phyloP scores from a whole-genome alignment of 2,888 invertebrate species.

The Dryococelus australis region DNA sequence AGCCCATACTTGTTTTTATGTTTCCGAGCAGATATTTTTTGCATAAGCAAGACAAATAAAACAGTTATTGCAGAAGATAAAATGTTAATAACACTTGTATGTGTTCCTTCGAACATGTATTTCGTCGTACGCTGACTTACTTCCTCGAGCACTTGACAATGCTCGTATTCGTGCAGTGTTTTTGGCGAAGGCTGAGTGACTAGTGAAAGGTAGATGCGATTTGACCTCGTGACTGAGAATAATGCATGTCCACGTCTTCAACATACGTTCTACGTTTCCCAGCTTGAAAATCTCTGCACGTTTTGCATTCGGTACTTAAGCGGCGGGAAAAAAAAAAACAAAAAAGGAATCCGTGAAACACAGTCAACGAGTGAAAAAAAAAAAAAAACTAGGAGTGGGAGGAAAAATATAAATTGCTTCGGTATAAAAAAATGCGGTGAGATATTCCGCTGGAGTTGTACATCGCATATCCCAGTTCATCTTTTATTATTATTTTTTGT shows the following conservation, averaged over 20 bases:
- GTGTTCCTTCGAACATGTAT: no score
- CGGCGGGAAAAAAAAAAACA: background rate
- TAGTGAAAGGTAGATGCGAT: no score
- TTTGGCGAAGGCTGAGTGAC: no score
- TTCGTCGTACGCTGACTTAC: no score
- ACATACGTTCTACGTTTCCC: background rate
- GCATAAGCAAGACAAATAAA: no score
- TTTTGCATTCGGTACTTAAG: background rate
- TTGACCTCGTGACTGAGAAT: no score
- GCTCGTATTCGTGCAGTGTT: no score
- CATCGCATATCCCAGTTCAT: background rate
- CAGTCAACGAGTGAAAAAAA: background rate
- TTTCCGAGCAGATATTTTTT: no score
- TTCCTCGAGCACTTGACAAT: no score
- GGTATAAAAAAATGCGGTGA: background rate
- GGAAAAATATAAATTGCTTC: background rate
- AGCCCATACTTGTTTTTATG: no score
- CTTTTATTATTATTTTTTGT: background rate
- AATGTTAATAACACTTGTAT: no score
- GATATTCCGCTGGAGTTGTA: constrained; percentile 16
- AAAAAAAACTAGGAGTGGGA: background rate
- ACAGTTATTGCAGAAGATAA: no score
- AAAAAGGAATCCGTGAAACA: background rate
- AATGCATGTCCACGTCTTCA: background rate
- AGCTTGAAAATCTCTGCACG: background rate